Evolutionary conservation across 2,797 vertebrate species (phyloP).

Genomic region (Pangasius djambal): DNA sequence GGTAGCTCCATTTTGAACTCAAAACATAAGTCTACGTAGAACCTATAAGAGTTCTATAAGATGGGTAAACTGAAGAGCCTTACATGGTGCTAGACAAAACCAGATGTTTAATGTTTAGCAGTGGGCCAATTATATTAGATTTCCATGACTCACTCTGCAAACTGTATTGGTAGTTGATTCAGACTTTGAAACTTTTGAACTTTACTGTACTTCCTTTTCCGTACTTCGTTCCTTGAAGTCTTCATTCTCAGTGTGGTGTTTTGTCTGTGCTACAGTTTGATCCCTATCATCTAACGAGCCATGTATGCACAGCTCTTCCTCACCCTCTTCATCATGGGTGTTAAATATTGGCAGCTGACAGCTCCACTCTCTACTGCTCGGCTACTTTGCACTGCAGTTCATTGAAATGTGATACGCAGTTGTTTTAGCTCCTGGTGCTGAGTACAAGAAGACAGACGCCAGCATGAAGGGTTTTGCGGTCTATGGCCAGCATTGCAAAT

Average conservation of each 20-base stretch:
- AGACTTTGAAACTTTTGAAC: background rate
- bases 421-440: constrained; percentile 7
- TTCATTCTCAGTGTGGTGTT: constrained; percentile 2
- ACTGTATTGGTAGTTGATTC: background rate
- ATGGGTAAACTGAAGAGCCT: background rate
- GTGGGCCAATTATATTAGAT: background rate
- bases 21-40: too few relatives aligned
- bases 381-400: constrained; percentile 42
- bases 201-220: too few relatives aligned
- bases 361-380: constrained; percentile 23
- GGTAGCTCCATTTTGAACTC: background rate
- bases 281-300: constrained; percentile 42
- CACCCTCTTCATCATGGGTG: constrained; percentile 48
- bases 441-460: constrained; percentile 17
- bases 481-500: background rate
- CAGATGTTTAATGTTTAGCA: background rate
- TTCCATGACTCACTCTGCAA: background rate
- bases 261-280: constrained; percentile 34
- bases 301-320: constrained; percentile 44
- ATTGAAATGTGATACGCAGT: constrained; percentile 48
- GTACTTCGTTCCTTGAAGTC: background rate
- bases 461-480: background rate
- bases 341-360: constrained; percentile 56
- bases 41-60: background rate
- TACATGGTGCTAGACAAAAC: background rate